Base-by-base conservation (phyloP, 2,113 vertebrate genomes). In the Pagrus major region DNA sequence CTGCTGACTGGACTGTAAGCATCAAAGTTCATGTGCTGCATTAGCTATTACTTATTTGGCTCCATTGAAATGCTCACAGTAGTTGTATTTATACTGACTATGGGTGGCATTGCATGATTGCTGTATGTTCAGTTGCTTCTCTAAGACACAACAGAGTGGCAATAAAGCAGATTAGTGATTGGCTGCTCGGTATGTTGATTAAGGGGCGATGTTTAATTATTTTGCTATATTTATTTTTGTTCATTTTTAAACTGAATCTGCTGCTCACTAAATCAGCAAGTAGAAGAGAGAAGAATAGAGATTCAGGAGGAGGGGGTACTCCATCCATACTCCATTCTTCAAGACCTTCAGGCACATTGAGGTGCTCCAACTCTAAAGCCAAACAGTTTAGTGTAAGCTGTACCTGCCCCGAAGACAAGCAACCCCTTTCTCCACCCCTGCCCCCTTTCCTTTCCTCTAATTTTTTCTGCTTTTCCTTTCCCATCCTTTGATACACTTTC, bases 1-100 rank as follows among this genome's bases (percentile, higher is more conserved):
- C 89, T 88, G 89, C 91, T 92, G 92, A 93, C 92, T 89, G 89
- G 92, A 90, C 91, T 89, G 80, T 91, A 92, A 88, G 86, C 92
- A 91, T 93, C 91, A 93, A 94, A 92, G 93, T 91, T 89, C 86
- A 92, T 86, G 90, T 91, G 90, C 82, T 83, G 91, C 89, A 93
- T 92, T 91, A 86, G 88, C 88, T 90, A 88, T 88, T 86, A 70
- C 88, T 88, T 89, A 90, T 89, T 91, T 80, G 23, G 14, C 72
- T 76, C 74, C 65, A 78, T 82, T 87, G 75, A 89, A 89, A 89
- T 76, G 81, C 77, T 76, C 81, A 79, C 86, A 72, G 82, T 71
- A 87, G 42, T 73, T 52, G 71, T 74, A 89, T 90, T 91, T 87
- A 63, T 74, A 82, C 75, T 35, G 78, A 76, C 86, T 66, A 64